Evolutionary conservation across 2,888 invertebrate species (phyloP).

Genomic region (Leptarthrus brevirostris): DNA sequence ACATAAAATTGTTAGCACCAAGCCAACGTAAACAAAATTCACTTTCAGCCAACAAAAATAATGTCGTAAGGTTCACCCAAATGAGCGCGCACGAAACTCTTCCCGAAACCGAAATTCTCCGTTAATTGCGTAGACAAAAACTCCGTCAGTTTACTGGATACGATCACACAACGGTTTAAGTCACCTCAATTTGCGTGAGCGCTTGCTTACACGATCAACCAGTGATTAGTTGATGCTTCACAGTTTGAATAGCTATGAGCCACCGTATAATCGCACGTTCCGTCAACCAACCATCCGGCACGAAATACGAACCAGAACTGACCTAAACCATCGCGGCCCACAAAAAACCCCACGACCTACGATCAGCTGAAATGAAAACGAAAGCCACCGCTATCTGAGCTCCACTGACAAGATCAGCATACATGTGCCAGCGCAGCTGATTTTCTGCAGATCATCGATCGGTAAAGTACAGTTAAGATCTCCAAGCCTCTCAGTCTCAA

Average conservation of each 20-base stretch:
- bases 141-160: not conserved
- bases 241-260: no score
- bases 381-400: constrained; percentile 8
- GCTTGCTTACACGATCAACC: not conserved
- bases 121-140: constrained; percentile 5
- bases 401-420: not conserved
- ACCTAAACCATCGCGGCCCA: constrained; percentile 17
- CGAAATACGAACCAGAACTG: constrained; percentile 41
- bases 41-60: not conserved
- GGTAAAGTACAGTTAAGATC: constrained; percentile 9
- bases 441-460: constrained; percentile 2
- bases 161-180: constrained; percentile 16
- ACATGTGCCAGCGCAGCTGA: constrained; percentile 1
- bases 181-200: not conserved
- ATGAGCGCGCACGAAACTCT: not conserved
- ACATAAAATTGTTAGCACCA: not conserved
- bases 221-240: no score
- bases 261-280: constrained; percentile 22
- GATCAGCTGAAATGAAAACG: constrained; percentile 44
- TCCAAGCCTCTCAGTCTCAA: not conserved
- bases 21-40: constrained; percentile 27
- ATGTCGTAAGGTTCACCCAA: constrained; percentile 1
- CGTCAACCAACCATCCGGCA: constrained; percentile 22
- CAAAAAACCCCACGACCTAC: constrained; percentile 32
- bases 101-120: constrained; percentile 3